Conservation (phyloP, 2,888 invertebrate genomes). For the Melanargia galathea region DNA sequence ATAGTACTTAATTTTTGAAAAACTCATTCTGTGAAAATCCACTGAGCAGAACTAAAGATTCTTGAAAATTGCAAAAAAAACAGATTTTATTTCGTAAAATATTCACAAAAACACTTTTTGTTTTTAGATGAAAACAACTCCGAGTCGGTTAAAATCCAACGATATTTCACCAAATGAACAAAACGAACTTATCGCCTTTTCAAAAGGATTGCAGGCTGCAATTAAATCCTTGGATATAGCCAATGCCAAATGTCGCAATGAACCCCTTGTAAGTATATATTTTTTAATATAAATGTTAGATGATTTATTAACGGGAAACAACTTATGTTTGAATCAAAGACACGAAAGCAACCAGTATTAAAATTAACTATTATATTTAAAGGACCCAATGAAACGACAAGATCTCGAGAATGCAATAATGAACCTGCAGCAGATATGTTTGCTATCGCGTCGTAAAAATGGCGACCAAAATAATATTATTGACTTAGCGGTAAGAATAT, state of each 20-base stretch:
- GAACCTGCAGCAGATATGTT: conserved; percentile 57
- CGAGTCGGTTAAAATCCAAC: conserved; percentile 25
- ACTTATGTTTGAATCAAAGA: too few species aligned
- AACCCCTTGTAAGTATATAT: conserved; percentile 53
- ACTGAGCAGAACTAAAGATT: neutral
- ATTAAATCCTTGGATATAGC: conserved; percentile 56
- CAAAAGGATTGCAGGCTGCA: conserved; percentile 50
- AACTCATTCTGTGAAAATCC: neutral
- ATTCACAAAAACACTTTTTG: conserved; percentile 1
- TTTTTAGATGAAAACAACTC: conserved; percentile 51
- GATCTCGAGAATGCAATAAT: conserved; percentile 61
- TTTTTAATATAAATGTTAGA: neutral
- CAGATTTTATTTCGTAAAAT: neutral
- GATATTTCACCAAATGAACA: conserved; percentile 46
- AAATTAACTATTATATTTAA: neutral
- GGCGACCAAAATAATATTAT: conserved; percentile 58
- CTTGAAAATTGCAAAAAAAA: neutral
- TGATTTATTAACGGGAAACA: too few species aligned
- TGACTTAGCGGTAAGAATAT: conserved; percentile 59
- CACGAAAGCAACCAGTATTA: neutral
- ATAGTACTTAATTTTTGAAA: neutral
- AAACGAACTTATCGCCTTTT: conserved; percentile 49
- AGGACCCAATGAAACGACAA: conserved; percentile 56
- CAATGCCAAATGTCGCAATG: conserved; percentile 51
- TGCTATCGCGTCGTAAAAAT: conserved; percentile 53